Percentiles rank a stretch among this genome's conserved stretches.
These are phyloP conservation scores for Catharus bicknelli DNA, from an alignment of 2,113 vertebrate species.

Conservation along the genomic window DNA sequence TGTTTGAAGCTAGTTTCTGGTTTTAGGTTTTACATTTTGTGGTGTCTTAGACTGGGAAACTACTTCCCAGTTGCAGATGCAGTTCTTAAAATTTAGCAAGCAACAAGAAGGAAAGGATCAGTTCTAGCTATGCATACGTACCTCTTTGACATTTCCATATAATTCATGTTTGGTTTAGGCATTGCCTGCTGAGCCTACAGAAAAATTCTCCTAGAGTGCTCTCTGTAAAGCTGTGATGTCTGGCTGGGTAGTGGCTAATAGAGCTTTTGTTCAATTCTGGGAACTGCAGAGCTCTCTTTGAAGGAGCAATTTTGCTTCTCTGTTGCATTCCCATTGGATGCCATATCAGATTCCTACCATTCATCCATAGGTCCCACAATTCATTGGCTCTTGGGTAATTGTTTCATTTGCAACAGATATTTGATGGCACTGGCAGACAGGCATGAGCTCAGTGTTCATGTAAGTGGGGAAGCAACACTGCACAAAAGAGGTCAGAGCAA, in stretches of 20 bases:
- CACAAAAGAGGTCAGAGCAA: not conserved
- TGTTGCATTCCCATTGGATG: not conserved
- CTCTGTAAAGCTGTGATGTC: not conserved
- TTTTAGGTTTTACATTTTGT: not conserved
- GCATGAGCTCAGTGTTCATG: not conserved
- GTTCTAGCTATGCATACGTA: not conserved
- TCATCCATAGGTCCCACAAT: not conserved
- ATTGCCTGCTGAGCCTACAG: not conserved
- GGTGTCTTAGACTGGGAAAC: not conserved
- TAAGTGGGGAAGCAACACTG: not conserved
- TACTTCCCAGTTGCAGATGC: not conserved
- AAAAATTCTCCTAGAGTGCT: not conserved
- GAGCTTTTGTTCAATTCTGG: not conserved
- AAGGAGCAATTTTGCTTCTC: slow-evolving; percentile 16
- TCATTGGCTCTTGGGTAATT: not conserved
- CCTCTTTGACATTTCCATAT: not conserved
- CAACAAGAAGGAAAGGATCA: not conserved
- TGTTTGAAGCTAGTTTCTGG: not conserved
- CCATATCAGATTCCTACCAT: not conserved
- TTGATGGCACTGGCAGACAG: not conserved
- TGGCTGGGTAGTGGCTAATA: not conserved
- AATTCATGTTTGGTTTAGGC: not conserved
- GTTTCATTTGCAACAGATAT: not conserved
- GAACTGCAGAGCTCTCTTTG: not conserved
- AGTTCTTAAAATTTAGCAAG: not conserved